Percentiles rank a stretch among this genome's conserved stretches.
Conservation (phyloP, 2,797 vertebrate species). For the Catharus ustulatus region DNA sequence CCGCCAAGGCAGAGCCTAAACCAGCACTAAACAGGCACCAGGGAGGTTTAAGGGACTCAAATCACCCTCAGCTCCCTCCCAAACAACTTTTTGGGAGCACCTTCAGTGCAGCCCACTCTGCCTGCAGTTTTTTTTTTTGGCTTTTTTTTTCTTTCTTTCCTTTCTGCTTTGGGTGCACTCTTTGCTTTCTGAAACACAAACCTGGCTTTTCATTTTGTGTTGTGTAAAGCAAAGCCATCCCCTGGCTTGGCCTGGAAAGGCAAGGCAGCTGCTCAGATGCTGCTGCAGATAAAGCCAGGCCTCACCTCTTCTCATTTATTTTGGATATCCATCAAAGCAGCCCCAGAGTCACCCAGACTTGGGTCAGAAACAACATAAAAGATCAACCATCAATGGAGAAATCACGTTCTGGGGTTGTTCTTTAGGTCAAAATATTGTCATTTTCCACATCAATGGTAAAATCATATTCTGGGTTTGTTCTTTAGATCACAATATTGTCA, state of each 20-base stretch:
- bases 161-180: not conserved
- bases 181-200: slow-evolving; percentile 28
- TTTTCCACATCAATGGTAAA: no score
- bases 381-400: not conserved
- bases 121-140: no score
- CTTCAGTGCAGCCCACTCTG: not conserved
- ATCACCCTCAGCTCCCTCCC: not conserved
- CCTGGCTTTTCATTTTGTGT: slow-evolving; percentile 15
- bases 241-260: slow-evolving; percentile 12
- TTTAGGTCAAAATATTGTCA: no score
- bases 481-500: no score
- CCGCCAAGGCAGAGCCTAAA: not conserved
- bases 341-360: not conserved
- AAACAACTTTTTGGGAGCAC: not conserved
- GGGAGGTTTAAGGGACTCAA: not conserved
- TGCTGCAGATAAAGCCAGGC: slow-evolving; percentile 45
- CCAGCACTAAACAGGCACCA: not conserved
- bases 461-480: no score
- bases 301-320: slow-evolving; percentile 34
- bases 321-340: slow-evolving; percentile 55
- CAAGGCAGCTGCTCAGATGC: slow-evolving; percentile 56
- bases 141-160: not conserved
- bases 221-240: slow-evolving; percentile 31
- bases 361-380: not conserved
- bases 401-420: not conserved